Evolutionary conservation across 2,888 invertebrate species (phyloP).

Genomic region (Rhaphigaster nebulosa): DNA sequence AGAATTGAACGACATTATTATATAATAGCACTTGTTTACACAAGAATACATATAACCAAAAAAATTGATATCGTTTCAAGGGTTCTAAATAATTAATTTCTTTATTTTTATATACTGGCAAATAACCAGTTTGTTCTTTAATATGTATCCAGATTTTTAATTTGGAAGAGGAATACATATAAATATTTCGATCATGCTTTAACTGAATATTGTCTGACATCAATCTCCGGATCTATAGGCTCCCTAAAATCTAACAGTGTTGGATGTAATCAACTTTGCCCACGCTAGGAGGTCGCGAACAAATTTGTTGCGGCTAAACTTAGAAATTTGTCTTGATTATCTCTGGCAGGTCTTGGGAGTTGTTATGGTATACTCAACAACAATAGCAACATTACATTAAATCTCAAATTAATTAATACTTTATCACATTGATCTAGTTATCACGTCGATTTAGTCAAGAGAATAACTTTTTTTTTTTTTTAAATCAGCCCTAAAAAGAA

Average conservation of each 20-base stretch:
- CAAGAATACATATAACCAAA: no score
- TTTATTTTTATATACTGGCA: no score
- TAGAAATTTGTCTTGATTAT: slow-evolving; percentile 14
- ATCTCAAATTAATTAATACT: neutral
- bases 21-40: no score
- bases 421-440: no score
- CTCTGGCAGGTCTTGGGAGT: neutral
- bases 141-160: no score
- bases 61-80: no score
- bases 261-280: neutral
- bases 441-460: neutral
- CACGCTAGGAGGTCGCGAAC: neutral
- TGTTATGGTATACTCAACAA: neutral
- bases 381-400: neutral
- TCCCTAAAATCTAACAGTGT: neutral
- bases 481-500: no score
- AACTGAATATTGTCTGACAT: neutral
- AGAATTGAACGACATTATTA: no score
- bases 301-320: neutral
- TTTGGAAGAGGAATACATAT: no score
- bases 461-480: neutral
- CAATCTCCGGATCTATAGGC: neutral
- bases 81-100: no score
- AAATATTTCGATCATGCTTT: neutral
- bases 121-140: no score